Evolutionary conservation across 2,797 vertebrate species (phyloP).

Genomic region (Rhinophrynus dorsalis): DNA sequence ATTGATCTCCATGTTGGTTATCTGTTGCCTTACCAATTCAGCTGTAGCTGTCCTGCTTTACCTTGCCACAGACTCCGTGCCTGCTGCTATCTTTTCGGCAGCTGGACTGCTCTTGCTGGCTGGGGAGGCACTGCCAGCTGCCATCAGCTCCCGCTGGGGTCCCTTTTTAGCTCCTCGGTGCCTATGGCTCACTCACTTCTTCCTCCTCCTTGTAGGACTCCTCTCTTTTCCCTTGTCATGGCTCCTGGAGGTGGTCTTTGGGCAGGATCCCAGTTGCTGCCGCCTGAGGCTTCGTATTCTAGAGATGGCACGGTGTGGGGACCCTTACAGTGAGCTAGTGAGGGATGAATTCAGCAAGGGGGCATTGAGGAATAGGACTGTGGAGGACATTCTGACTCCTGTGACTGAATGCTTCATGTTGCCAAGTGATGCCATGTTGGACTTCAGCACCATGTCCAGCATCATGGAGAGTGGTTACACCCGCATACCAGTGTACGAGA

Average conservation of each 20-base stretch:
- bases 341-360: constrained; percentile 86
- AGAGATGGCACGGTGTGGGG: constrained; percentile 81
- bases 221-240: constrained; percentile 82
- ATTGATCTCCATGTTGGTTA: constrained; percentile 78
- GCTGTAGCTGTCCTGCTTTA: constrained; percentile 78
- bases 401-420: constrained; percentile 92
- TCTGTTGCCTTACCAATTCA: constrained; percentile 75
- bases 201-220: constrained; percentile 79
- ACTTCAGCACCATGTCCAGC: constrained; percentile 87
- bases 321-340: constrained; percentile 86
- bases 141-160: constrained; percentile 81
- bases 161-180: constrained; percentile 77
- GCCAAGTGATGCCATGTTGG: constrained; percentile 74
- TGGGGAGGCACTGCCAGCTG: constrained; percentile 78
- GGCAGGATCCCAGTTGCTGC: constrained; percentile 76
- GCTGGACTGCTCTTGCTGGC: constrained; percentile 78
- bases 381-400: constrained; percentile 87
- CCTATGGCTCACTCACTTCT: constrained; percentile 81
- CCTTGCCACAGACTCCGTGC: constrained; percentile 64
- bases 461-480: constrained; percentile 94
- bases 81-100: constrained; percentile 73
- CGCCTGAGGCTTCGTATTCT: constrained; percentile 72
- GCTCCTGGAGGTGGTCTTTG: constrained; percentile 76
- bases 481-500: constrained; percentile 88
- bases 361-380: constrained; percentile 80